These are phyloP conservation scores for Adelges cooleyi DNA, from an alignment of 1,140 invertebrate species.

Conservation along the genomic window DNA sequence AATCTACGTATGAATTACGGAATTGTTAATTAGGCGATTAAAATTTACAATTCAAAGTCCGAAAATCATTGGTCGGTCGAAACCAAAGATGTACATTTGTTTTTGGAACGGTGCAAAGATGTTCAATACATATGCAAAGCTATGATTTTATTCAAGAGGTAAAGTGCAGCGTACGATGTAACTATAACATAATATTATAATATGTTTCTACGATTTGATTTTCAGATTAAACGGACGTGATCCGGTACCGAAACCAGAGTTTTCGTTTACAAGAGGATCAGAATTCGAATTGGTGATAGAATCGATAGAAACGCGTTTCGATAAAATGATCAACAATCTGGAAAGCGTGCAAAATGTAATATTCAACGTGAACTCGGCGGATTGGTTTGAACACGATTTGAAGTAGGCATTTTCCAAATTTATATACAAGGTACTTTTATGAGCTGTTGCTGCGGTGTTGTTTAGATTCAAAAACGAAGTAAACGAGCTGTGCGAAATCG, in stretches of 20 bases:
- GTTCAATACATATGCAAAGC: constrained; percentile 1
- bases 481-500: not conserved
- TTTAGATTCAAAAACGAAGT: constrained; percentile 6
- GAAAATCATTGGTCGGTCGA: not conserved
- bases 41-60: constrained; percentile 5
- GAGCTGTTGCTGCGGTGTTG: too few relatives aligned
- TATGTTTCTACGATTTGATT: too few relatives aligned
- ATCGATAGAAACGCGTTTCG: not conserved
- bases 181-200: too few relatives aligned
- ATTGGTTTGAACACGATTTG: not conserved
- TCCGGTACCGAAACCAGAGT: constrained; percentile 3
- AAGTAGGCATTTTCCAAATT: not conserved
- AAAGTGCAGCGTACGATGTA: too few relatives aligned
- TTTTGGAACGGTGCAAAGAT: constrained; percentile 21
- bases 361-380: constrained; percentile 1
- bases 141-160: constrained; percentile 5
- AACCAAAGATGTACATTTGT: not conserved
- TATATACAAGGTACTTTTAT: too few relatives aligned
- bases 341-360: constrained; percentile 1
- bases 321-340: not conserved
- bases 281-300: constrained; percentile 1
- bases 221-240: not conserved
- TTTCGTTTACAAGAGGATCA: not conserved
- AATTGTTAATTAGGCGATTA: not conserved
- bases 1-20: too few relatives aligned